Conservation (phyloP, 2,797 vertebrate genomes). For the Melanotaenia pygmaea region DNA sequence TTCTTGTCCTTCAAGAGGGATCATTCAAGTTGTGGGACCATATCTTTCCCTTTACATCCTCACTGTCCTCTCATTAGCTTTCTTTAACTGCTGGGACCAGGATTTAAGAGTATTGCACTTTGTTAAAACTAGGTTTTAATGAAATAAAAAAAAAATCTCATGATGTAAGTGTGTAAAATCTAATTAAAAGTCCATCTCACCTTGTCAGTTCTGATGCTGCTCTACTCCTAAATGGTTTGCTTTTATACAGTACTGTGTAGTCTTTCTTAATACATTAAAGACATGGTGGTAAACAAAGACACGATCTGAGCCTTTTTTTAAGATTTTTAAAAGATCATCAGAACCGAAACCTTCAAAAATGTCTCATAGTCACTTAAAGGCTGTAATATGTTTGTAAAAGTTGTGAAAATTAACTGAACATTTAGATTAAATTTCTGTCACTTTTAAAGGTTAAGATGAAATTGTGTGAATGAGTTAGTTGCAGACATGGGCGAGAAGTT, state of each 20-base stretch:
- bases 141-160: too few relatives aligned
- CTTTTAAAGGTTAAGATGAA: neutral
- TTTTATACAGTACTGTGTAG: neutral
- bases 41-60: neutral
- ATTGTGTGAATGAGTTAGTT: too few relatives aligned
- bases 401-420: too few relatives aligned
- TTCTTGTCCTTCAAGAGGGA: slow-evolving; percentile 1
- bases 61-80: neutral
- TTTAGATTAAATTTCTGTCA: neutral
- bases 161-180: too few relatives aligned
- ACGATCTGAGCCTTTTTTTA: neutral
- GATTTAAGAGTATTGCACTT: too few relatives aligned
- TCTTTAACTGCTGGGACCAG: too few relatives aligned
- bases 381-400: too few relatives aligned
- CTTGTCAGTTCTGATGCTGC: neutral
- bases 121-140: too few relatives aligned
- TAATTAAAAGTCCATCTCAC: too few relatives aligned
- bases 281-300: neutral
- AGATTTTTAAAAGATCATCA: neutral
- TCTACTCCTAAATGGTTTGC: neutral
- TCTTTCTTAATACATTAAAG: neutral
- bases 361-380: neutral
- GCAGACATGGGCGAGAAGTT: too few relatives aligned
- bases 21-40: neutral
- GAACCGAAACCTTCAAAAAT: neutral